Evolutionary conservation across 2,113 vertebrate species (phyloP), one percentile per base, ranked within the genome.

Genomic region (Edolisoma coerulescens): DNA sequence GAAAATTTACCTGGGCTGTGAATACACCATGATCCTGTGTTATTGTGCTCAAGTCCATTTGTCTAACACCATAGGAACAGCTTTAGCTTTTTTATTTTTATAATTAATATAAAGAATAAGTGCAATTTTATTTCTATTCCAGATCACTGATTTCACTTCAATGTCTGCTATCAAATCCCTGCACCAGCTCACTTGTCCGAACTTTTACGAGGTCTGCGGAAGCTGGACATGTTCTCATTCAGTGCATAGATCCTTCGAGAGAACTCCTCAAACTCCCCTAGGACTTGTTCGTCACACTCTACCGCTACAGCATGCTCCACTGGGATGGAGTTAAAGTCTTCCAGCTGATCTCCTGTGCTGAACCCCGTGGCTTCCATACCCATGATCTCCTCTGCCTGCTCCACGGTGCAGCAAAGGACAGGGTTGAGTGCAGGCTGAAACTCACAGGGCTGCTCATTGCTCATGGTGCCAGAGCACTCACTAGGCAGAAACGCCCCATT

Each of bases 241-340:
- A 99, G 98, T 93, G 99, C 99, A 70, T 98, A 99, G 98, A 99
- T 99, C 97, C 99, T 99, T 35, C 99, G 98, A 30, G 99, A 99
- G 98, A 99, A 99, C 97, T 99, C 99, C 94, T 99, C 99, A 11
- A 99, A 99, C 91, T 99, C 99, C 3, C 99, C 99, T 61, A 99
- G 98, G 44, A 99, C 99, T 96, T 99, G 99, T 26, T 99, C 99
- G 1, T 99, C 99, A 10, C 99, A 99, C 92, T 99, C 99, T 85
- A 99, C 99, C 0, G 99, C 99, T 32, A 99, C 99, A 0, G 99
- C 99, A 1, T 98, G 99, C 63, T 99, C 99, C 96, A 99, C 99
- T 0, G 99, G 99, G 98, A 99, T 99, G 97, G 98, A 99, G 79
- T 96, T 98, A 84, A 99, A 99, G 28, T 99, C 99, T 69, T 99